Evolutionary conservation across 2,797 vertebrate genomes (phyloP), one percentile per base, ranked within the genome.

Genomic region (Intellagama lesueurii): DNA sequence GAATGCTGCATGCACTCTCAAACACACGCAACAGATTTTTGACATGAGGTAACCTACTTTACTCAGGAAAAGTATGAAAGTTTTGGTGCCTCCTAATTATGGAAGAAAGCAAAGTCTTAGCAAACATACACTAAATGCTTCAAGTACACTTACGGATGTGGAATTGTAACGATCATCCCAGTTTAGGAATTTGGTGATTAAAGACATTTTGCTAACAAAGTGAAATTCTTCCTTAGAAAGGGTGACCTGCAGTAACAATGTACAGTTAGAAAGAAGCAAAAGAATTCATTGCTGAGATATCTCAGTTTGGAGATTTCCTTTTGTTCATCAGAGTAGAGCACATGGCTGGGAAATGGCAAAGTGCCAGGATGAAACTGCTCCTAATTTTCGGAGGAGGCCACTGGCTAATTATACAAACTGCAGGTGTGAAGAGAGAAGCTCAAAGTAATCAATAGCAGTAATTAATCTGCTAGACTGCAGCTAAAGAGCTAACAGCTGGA

Each of bases 401-500:
- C 96, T 78, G 83, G 97, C 97, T 98, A 97, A 98, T 98, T 98
- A 97, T 94, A 96, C 94, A 97, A 97, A 96, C 97, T 98, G 97
- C 97, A 98, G 97, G 97, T 98, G 97, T 97, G 97, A 97, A 97
- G 96, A 97, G 97, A 97, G 96, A 96, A 96, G 96, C 97, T 97
- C 96, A 96, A 96, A 97, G 97, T 98, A 98, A 98, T 97, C 97
- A 98, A 98, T 98, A 97, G 97, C 96, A 96, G 97, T 98, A 98
- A 98, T 97, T 98, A 98, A 98, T 98, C 97, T 97, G 97, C 97
- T 96, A 98, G 97, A 96, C 97, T 97, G 95, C 94, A 97, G 97
- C 97, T 97, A 97, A 98, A 98, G 97, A 97, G 97, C 97, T 97
- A 97, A 98, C 97, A 98, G 97, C 97, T 98, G 97, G 97, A 98